Base-by-base conservation (phyloP, 2,113 vertebrate genomes). In the Nycticryphes semicollaris region DNA sequence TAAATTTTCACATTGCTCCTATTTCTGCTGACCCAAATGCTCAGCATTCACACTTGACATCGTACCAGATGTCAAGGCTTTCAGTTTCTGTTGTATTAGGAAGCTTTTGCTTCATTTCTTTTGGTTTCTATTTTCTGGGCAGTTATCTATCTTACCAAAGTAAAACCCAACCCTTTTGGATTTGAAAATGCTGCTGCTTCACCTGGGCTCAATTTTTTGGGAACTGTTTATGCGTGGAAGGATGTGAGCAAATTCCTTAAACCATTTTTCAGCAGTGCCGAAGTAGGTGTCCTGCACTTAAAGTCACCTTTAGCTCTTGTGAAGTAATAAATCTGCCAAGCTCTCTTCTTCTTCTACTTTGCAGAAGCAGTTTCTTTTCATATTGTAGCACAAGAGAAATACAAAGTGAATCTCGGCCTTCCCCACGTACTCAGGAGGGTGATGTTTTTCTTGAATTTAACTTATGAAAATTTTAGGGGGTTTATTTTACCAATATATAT, bases 201-300 rank as follows among this genome's bases (percentile, higher is more conserved):
- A n/a, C 45, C 28, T 45, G 15, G 18, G 3, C 47, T 84, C 0
- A 0, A 30, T 14, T 80, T 76, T 35, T 35, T 54, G 39, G 50
- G 82, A 64, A 45, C 14, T 0, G 0, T 23, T 64, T 13, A 25
- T 17, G 3, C 2, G 20, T 3, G 12, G 62, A 80, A 53, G 48
- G 37, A 69, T 21, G 45, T 9, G 30, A 93, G n/a, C 17, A 67
- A 76, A n/a, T 5, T 14, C 43, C 70, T 70, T 45, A 22, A 37
- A 14, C 4, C 24, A 1, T 54, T 81, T 70, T 20, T 48, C 15
- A 51, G 12, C 37, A 50, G n/a, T 48, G 67, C 12, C 39, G 21
- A 43, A 48, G 31, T 1, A 45, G 14, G 59, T 69, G 68, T 30
- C 39, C 45, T 62, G 35, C 31, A 10, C 28, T 30, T 35, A 1